These are phyloP conservation scores for Pseudomugil tenellus DNA, from an alignment of 2,797 vertebrate species.

Conservation along the genomic window DNA sequence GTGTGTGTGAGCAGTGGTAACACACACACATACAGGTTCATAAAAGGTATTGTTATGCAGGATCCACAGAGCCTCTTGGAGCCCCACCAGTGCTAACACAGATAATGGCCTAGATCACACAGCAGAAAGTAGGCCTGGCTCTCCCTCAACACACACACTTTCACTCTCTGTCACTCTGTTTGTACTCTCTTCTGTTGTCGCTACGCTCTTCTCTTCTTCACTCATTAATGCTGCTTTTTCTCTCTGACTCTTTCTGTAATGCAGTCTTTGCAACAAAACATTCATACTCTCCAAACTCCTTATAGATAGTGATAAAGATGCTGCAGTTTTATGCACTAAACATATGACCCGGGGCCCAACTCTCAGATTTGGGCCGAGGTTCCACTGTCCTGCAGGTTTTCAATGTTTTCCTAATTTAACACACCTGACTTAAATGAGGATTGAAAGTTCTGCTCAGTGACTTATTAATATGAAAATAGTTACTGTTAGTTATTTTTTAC, in stretches of 20 bases:
- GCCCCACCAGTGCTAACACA: constrained; percentile 88
- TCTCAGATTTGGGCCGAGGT: no score
- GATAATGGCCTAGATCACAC: constrained; percentile 89
- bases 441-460: no score
- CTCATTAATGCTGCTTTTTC: constrained; percentile 15
- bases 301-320: no score
- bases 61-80: constrained; percentile 79
- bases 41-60: constrained; percentile 82
- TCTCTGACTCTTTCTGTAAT: constrained; percentile 15
- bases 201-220: constrained; percentile 13
- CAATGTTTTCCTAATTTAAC: no score
- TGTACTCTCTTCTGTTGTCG: constrained; percentile 54
- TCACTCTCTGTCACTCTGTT: constrained; percentile 53
- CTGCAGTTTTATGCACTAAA: no score
- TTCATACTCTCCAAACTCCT: no score
- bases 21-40: constrained; percentile 49
- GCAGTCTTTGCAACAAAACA: constrained; percentile 7
- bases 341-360: no score
- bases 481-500: no score
- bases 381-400: no score
- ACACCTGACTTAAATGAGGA: no score
- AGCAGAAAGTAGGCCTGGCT: constrained; percentile 84
- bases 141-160: constrained; percentile 28
- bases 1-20: constrained; percentile 26
- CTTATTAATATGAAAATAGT: no score